Evolutionary conservation across 2,113 vertebrate species (phyloP).

Genomic region (Cryptotis parvus): DNA sequence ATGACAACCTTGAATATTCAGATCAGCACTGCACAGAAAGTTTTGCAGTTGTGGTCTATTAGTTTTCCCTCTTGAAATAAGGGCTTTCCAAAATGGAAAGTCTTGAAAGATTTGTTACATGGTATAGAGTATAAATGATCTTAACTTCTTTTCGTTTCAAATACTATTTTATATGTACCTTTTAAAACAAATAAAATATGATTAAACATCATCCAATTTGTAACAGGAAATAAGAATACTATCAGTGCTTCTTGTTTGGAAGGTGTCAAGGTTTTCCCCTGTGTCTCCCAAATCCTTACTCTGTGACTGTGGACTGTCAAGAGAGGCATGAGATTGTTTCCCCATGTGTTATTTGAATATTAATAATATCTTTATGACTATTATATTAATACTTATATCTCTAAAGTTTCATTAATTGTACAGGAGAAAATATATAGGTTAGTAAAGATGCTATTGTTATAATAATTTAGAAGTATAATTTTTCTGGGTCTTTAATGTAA

Average conservation of each 20-base stretch:
- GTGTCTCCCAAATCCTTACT: background rate
- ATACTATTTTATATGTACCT: background rate
- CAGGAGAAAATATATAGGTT: background rate
- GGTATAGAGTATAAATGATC: background rate
- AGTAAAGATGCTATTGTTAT: background rate
- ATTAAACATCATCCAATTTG: background rate
- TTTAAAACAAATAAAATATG: background rate
- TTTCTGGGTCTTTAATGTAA: background rate
- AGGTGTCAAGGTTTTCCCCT: background rate
- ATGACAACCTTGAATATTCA: background rate
- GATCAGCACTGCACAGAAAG: background rate
- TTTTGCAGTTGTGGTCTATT: background rate
- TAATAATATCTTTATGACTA: slow-evolving; percentile 14
- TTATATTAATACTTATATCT: background rate
- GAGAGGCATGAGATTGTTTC: background rate
- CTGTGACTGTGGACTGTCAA: background rate
- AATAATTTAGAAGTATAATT: background rate
- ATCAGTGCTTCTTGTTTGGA: background rate
- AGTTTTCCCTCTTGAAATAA: background rate
- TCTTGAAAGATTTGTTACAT: background rate
- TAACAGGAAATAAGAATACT: background rate
- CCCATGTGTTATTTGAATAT: background rate
- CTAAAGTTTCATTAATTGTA: slow-evolving; percentile 32
- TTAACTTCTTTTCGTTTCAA: background rate
- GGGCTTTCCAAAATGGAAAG: background rate